Conservation (phyloP, 2,888 invertebrate species). For the Ophraella communa region DNA sequence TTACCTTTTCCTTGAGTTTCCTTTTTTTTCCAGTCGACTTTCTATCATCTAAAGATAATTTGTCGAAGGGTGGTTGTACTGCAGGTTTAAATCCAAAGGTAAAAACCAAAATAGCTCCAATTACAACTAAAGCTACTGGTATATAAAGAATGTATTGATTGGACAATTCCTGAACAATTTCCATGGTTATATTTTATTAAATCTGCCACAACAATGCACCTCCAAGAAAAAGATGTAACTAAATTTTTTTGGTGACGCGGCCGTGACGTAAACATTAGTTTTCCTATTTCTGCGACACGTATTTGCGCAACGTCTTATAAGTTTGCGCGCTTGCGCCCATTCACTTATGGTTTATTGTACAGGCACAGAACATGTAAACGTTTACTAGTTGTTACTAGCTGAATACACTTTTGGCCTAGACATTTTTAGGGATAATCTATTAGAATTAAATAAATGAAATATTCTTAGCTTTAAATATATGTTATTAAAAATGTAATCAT, state of each 20-base stretch:
- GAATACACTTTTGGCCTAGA: too few species aligned
- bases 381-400: too few species aligned
- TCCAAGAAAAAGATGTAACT: slow-evolving; percentile 15
- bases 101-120: slow-evolving; percentile 49
- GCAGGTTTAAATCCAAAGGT: slow-evolving; percentile 51
- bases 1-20: slow-evolving; percentile 76
- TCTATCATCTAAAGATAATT: slow-evolving; percentile 72
- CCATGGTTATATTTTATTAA: slow-evolving; percentile 58
- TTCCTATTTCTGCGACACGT: slow-evolving; percentile 42
- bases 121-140: slow-evolving; percentile 63
- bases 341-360: too few species aligned
- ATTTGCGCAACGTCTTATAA: slow-evolving; percentile 38
- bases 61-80: slow-evolving; percentile 79
- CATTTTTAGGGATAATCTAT: too few species aligned
- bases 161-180: slow-evolving; percentile 66
- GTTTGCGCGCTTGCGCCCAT: too few species aligned
- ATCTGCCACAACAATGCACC: slow-evolving; percentile 8
- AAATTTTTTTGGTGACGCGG: slow-evolving; percentile 69
- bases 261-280: slow-evolving; percentile 67
- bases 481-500: too few species aligned
- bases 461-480: too few species aligned
- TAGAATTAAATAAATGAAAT: too few species aligned
- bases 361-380: too few species aligned
- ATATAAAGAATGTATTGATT: slow-evolving; percentile 66
- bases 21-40: slow-evolving; percentile 73